Evolutionary conservation across 2,888 invertebrate genomes (phyloP), one percentile per base, ranked within the genome.

Genomic region (Temnothorax ravouxi): DNA sequence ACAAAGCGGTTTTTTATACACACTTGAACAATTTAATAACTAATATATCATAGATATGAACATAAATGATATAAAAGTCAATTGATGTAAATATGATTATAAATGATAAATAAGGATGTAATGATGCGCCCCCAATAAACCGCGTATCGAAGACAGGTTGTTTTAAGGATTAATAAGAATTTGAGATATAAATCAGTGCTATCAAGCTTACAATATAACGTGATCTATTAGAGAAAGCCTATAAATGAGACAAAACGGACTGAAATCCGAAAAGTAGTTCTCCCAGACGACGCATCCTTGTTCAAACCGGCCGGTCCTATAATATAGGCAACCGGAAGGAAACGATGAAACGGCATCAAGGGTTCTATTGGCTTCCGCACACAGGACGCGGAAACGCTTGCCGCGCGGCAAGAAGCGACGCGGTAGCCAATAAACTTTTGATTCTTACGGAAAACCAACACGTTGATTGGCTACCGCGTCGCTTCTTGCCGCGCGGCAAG

Each of bases 311-410:
- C 25, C 54, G 38, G 34, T 38, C 25, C 38, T 25, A 38, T 25
- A n/a, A n/a, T n/a, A n/a, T n/a, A n/a, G n/a, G 76, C 52, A 50
- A 21, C 61, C 41, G 61, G 67, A 77, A 83, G 83, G 50, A 56
- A 77, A 67, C 67, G 54, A 83, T 59, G 59, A 72, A 67, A 47
- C 38, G 72, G n/a, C 62, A 41, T 41, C 50, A n/a, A 56, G 50
- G 50, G 21, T 44, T 62, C 50, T 66, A 59, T n/a, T n/a, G n/a
- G n/a, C n/a, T n/a, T n/a, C n/a, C n/a, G n/a, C n/a, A n/a, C n/a
- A n/a, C n/a, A n/a, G n/a, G n/a, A n/a, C n/a, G n/a, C n/a, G n/a
- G n/a, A n/a, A n/a, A n/a, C n/a, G n/a, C n/a, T n/a, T n/a, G n/a
- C n/a, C n/a, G n/a, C n/a, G n/a, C n/a, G n/a, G n/a, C n/a, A n/a